Evolutionary conservation across 1,140 invertebrate species (phyloP), one percentile per base, ranked within the genome.

Genomic region (Paralvinella palmiformis): DNA sequence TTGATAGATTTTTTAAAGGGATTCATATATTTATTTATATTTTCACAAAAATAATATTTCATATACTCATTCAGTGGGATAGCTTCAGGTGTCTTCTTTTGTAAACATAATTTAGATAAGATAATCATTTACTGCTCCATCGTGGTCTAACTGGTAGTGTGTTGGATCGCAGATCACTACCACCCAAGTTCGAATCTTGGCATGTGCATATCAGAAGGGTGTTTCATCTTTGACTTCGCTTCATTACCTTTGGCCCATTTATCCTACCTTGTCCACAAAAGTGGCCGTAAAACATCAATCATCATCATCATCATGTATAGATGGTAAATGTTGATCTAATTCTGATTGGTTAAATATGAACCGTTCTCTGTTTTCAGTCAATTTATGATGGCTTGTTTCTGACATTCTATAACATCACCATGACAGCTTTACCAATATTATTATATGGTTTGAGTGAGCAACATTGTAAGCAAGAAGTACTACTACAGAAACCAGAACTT

Each of bases 401-500:
- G 17, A 69, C 75, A 68, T 79, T 78, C 57, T 81, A 74, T 68
- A 81, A 81, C 71, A 74, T 78, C 31, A 73, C 75, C 1, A 76
- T 79, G 53, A 79, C 79, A 4, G 72, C 78, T 13, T 63, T 80
- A 32, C 78, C 78, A 6, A 80, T 78, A 45, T 67, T 80, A 24
- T 66, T 76, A 33, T 73, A 81, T 87, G 88, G 88, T 59, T 87
- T 96, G 56, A 95, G 94, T 75, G 94, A 98, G 81, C 88, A 92
- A 81, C 86, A 91, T 73, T 89, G 90, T 61, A 86, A 89, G 2
- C 63, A 68, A 48, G 64, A 66, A 33, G 75, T 79, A 27, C 80
- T 94, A 0, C 73, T 91, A 56, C 78, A 80, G 72, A 82, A 86
- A 41, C 89, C 89, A 2, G 75, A 82, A 7, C 73, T 91, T 1